phyloP scores from a whole-genome alignment of 35 echinoderm and acorn worm species.

The Eucidaris tribuloides region DNA sequence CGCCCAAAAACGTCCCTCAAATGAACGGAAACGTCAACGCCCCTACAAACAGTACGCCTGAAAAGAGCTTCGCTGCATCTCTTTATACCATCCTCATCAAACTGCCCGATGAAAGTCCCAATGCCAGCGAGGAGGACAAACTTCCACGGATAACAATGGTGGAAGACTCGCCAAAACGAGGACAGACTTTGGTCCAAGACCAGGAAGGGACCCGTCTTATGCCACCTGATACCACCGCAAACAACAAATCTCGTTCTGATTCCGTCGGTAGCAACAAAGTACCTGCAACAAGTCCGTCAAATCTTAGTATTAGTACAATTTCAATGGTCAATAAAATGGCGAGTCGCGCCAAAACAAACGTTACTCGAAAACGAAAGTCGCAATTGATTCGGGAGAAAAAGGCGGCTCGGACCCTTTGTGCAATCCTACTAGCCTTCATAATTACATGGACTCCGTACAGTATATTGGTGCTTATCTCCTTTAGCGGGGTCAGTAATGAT shows the following conservation, averaged over 20 bases:
- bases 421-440: constrained; percentile 90
- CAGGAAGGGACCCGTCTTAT: constrained; percentile 48
- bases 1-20: constrained; percentile 35
- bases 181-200: constrained; percentile 53
- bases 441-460: constrained; percentile 98
- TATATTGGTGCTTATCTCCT: constrained; percentile 67
- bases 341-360: constrained; percentile 78
- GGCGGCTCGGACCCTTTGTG: constrained; percentile 87
- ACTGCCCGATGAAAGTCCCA: constrained; percentile 69
- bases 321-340: constrained; percentile 92
- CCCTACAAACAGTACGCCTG: not conserved
- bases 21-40: constrained; percentile 1
- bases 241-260: constrained; percentile 20
- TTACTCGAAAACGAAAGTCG: constrained; percentile 72
- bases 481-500: not conserved
- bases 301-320: constrained; percentile 78
- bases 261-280: constrained; percentile 44
- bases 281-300: constrained; percentile 29
- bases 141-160: constrained; percentile 87
- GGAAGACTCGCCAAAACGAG: constrained; percentile 60
- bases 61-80: constrained; percentile 89
- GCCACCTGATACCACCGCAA: constrained; percentile 20
- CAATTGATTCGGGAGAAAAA: constrained; percentile 96
- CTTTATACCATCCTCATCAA: constrained; percentile 98
- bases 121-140: constrained; percentile 26